Base-by-base conservation (phyloP, 2,888 invertebrate species). In the Brachylomia viminalis region DNA sequence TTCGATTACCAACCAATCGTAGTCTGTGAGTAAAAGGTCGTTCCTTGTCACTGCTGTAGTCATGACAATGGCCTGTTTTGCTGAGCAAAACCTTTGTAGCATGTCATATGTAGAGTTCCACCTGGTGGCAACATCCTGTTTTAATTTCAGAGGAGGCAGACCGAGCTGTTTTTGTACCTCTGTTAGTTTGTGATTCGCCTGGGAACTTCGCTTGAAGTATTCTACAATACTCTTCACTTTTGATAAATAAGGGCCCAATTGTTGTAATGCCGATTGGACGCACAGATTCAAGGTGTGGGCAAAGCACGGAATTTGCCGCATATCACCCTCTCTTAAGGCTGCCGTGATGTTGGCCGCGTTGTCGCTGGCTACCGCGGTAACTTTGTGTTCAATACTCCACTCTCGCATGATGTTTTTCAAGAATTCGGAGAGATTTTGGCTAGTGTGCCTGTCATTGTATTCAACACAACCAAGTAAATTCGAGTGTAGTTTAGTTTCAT, bases 221-320 rank as follows among this genome's bases (percentile, higher is more conserved):
- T 45, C 45, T 13, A 45, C 13, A 45, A 45, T 45, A 45, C 45
- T 45, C 45, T 45, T 45, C 45, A 45, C 45, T 45, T 45, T 45
- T 52, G 23, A 23, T 52, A 52, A 52, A 52, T 52, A 52, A 52
- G 67, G 59, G 52, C 42, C 17, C n/a, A 70, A 23, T 47, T 69
- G 64, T 54, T 45, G 20, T n/a, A 75, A 33, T 15, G 61, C 59
- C 58, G 66, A 30, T 27, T 71, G 66, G 42, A 76, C 72, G 42
- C 71, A 76, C 3, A 76, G 61, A 42, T 76, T 76, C 17, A 83
- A 52, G 10, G 75, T 78, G 61, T 83, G 80, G 11, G 78, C 80
- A 75, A 80, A 78, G 65, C 80, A 83, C 10, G 71, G 78, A 65
- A 80, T 83, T 64, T 71, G 75, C 52, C 52, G 52, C 52, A 52